These are phyloP conservation scores for Gymnocheta viridis DNA, from an alignment of 2,888 invertebrate genomes.

Conservation along the genomic window DNA sequence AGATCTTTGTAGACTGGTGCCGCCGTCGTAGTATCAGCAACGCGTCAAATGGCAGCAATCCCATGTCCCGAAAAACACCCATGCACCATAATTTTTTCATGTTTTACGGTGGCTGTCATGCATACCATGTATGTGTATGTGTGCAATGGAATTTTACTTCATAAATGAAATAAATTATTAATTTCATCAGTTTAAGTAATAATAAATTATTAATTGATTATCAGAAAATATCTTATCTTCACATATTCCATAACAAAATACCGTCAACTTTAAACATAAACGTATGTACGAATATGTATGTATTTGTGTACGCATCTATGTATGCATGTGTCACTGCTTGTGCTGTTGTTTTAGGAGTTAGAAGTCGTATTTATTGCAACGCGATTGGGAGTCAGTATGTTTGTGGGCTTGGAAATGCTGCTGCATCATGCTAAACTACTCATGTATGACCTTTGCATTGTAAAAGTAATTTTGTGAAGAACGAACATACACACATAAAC, in stretches of 20 bases:
- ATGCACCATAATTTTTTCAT: no score
- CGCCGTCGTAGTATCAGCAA: no score
- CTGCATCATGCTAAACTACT: neutral
- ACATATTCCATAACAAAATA: neutral
- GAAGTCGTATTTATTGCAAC: neutral
- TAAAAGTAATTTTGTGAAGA: neutral
- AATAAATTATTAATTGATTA: neutral
- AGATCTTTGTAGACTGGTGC: no score
- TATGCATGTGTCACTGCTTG: neutral
- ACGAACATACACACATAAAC: neutral
- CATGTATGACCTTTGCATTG: conserved; percentile 13
- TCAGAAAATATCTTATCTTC: neutral
- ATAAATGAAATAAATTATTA: neutral
- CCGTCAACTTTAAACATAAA: neutral
- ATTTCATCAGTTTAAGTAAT: neutral
- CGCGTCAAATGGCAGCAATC: no score
- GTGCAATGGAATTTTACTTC: neutral
- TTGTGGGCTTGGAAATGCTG: conserved; percentile 22
- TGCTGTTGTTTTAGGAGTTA: conserved; percentile 5
- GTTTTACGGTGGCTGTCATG: no score
- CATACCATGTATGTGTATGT: neutral
- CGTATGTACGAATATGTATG: no score
- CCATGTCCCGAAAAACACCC: no score
- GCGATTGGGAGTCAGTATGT: neutral
- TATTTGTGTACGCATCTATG: no score